Percentiles rank a stretch among this genome's conserved stretches.
These are phyloP conservation scores for Semnornis frantzii DNA, from an alignment of 2,113 vertebrate genomes.

Conservation along the genomic window DNA sequence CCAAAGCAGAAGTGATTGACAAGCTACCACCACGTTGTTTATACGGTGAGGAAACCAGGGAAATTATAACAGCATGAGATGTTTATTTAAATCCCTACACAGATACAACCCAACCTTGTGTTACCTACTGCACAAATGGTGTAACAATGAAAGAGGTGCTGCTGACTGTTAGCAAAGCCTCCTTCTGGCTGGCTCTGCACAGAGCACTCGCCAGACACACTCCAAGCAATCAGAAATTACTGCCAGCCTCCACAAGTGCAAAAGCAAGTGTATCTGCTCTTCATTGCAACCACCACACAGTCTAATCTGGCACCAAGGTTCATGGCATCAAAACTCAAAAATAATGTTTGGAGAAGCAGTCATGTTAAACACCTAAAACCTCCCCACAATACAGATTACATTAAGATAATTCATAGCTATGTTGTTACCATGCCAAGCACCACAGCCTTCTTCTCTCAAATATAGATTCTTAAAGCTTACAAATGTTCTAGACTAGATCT, in stretches of 20 bases:
- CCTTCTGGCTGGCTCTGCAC: background rate
- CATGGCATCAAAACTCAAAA: background rate
- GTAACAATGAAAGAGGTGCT: accelerated
- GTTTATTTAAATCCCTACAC: background rate
- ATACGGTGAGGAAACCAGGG: background rate
- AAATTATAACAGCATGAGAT: background rate
- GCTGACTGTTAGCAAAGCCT: background rate
- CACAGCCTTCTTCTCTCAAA: background rate
- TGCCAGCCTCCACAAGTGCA: background rate
- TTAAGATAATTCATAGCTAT: background rate
- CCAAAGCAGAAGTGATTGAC: slow-evolving; percentile 10
- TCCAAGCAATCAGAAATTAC: background rate
- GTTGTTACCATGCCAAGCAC: background rate
- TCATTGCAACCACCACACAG: accelerated
- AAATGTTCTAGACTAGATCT: background rate
- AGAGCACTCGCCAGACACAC: background rate
- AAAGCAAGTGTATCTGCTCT: background rate
- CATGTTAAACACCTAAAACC: background rate
- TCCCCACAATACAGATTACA: background rate
- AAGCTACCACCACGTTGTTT: background rate
- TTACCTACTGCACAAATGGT: accelerated
- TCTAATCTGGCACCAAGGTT: background rate
- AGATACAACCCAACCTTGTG: background rate
- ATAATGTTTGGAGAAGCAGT: background rate
- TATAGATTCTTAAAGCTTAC: background rate